These are phyloP conservation scores for Phlogophora meticulosa DNA, from an alignment of 2,888 invertebrate species.

Conservation along the genomic window DNA sequence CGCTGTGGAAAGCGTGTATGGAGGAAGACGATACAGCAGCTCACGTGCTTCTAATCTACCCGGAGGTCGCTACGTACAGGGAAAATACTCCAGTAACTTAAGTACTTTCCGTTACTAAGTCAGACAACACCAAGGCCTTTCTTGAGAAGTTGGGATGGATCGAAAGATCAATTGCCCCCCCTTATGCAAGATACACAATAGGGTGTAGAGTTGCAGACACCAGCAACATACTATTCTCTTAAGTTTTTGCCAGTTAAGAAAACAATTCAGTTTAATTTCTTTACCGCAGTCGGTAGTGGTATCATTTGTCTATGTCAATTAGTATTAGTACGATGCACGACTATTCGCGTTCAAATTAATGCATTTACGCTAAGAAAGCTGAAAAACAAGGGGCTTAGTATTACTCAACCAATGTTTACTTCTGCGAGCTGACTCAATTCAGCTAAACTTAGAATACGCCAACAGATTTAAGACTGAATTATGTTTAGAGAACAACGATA, in stretches of 20 bases:
- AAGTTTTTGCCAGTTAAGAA: conserved; percentile 36
- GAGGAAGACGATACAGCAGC: too few species aligned
- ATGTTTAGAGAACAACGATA: conserved; percentile 59
- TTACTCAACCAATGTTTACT: conserved; percentile 81
- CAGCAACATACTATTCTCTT: background rate
- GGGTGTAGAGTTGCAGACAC: too few species aligned
- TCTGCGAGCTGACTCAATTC: conserved; percentile 74
- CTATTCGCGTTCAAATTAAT: conserved; percentile 78
- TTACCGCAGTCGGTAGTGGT: conserved; percentile 59
- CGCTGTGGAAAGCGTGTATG: too few species aligned
- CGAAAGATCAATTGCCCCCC: too few species aligned
- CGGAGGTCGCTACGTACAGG: too few species aligned
- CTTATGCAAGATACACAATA: too few species aligned
- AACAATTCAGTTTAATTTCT: conserved; percentile 63
- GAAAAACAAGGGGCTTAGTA: conserved; percentile 72
- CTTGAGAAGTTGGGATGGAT: too few species aligned
- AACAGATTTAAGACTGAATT: conserved; percentile 65
- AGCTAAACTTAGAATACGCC: conserved; percentile 72
- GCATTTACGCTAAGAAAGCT: conserved; percentile 74
- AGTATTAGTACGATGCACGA: conserved; percentile 77
- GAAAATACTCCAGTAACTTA: too few species aligned
- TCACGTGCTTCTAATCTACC: too few species aligned
- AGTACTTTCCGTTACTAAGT: too few species aligned
- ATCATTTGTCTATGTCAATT: conserved; percentile 85
- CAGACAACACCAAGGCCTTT: too few species aligned